phyloP scores from a whole-genome alignment of 1,140 invertebrate species.

The Parapsyche elsis region DNA sequence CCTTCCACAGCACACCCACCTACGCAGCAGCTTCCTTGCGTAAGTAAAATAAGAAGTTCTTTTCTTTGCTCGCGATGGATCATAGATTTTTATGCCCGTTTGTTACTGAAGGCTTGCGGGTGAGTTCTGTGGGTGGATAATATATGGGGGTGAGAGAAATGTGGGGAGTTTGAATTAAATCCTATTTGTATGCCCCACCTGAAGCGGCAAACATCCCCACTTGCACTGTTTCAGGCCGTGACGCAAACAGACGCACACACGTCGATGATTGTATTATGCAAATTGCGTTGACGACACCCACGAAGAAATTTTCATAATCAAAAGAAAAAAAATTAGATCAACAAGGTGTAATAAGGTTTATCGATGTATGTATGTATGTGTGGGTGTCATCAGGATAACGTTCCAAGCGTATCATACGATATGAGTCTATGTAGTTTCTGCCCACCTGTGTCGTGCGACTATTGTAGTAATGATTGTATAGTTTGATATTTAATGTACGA shows the following conservation, averaged over 20 bases:
- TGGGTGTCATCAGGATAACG: background rate
- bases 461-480: too few relatives aligned
- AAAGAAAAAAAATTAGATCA: background rate
- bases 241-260: constrained; percentile 13
- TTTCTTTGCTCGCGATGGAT: constrained; percentile 54
- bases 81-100: constrained; percentile 57
- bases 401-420: background rate
- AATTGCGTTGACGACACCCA: background rate
- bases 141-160: constrained; percentile 34
- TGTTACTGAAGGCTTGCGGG: constrained; percentile 33
- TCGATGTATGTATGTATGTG: background rate
- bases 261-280: too few relatives aligned
- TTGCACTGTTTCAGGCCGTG: constrained; percentile 1
- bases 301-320: background rate
- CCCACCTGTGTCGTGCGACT: background rate
- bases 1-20: constrained; percentile 4
- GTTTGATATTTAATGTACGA: too few relatives aligned
- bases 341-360: background rate
- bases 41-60: constrained; percentile 56
- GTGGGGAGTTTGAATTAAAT: constrained; percentile 50
- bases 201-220: constrained; percentile 35
- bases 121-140: background rate
- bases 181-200: constrained; percentile 52
- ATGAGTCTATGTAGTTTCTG: background rate
- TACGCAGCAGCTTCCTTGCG: constrained; percentile 45